phyloP scores from a whole-genome alignment of 2,888 invertebrate genomes.

The Yponomeuta plumbellus region DNA sequence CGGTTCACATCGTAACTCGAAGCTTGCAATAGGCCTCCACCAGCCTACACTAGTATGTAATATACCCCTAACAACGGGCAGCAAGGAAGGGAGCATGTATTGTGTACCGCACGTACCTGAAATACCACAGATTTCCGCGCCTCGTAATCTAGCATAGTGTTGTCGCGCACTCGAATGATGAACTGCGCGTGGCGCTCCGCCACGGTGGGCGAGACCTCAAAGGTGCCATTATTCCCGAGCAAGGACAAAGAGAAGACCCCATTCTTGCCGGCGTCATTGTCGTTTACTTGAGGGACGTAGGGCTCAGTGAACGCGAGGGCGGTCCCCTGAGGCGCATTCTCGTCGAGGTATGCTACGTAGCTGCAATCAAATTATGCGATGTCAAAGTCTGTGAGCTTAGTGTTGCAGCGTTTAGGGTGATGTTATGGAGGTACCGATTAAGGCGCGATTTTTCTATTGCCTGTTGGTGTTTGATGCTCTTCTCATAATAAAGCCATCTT shows the following conservation, averaged over 20 bases:
- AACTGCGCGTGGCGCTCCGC: slow-evolving; percentile 88
- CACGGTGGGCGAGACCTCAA: slow-evolving; percentile 90
- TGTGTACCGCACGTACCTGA: slow-evolving; percentile 75
- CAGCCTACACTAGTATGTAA: no score
- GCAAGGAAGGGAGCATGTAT: not conserved
- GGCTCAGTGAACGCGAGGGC: slow-evolving; percentile 83
- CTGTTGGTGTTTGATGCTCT: no score
- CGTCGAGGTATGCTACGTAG: slow-evolving; percentile 85
- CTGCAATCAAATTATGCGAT: slow-evolving; percentile 55
- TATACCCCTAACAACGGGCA: not conserved
- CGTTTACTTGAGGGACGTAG: slow-evolving; percentile 83
- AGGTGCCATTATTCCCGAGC: slow-evolving; percentile 89
- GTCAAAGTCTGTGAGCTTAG: not conserved
- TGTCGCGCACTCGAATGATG: slow-evolving; percentile 88
- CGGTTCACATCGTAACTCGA: no score
- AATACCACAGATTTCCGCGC: slow-evolving; percentile 83
- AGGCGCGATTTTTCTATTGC: no score
- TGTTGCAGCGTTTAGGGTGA: not conserved
- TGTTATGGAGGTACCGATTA: not conserved
- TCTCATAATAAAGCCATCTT: no score
- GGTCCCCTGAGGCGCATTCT: slow-evolving; percentile 89
- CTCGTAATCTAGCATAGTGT: slow-evolving; percentile 90
- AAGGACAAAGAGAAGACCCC: slow-evolving; percentile 88
- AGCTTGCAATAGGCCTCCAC: no score
- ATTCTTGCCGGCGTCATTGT: slow-evolving; percentile 88